Base-by-base conservation (phyloP, 2,888 invertebrate species). In the Hypsopygia costalis region DNA sequence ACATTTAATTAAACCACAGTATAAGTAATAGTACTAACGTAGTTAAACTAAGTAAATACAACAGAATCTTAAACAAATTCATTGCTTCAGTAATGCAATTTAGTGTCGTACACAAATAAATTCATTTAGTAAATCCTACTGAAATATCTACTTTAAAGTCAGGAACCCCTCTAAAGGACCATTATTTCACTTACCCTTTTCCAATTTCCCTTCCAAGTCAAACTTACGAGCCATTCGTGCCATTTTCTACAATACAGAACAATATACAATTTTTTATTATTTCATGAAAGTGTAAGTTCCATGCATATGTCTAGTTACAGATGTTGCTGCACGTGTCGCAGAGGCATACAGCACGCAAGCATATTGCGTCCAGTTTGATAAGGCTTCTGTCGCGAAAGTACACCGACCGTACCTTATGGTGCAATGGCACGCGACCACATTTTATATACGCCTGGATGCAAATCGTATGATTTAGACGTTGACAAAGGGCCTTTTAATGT, bases 391-490 rank as follows among this genome's bases (percentile, higher is more conserved):
- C 49, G 52, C 53, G 58, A 58, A 53, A 51, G 52, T 52, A 54
- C 51, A 62, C 62, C 53, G 49, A 44, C 40, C 43, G 34, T 33
- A 52, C 78, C 81, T 77, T 77, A 78, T 73, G 81, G 67, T 58
- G 63, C 57, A 52, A 45, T 52, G 68, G 75, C 83, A 83, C 82
- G 85, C 81, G 81, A 82, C 72, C 69, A 61, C 72, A 68, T 52
- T 57, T 56, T 51, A 53, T 53, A 51, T 61, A n/a, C n/a, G 61
- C 55, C 51, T 55, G 47, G 52, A 58, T 60, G 60, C 56, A 58
- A 62, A 64, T 63, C 69, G 65, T 64, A 46, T 40, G 46, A 46
- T 43, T 42, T 46, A 42, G 34, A 16, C 32, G 6, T 11, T 22
- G 22, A 38, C 38, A 38, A 32, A 38, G 32, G 11, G 10, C 22